Percentiles rank a stretch among this genome's conserved stretches.
Conservation (phyloP, 2,113 vertebrate genomes). For the Bufo gargarizans region DNA sequence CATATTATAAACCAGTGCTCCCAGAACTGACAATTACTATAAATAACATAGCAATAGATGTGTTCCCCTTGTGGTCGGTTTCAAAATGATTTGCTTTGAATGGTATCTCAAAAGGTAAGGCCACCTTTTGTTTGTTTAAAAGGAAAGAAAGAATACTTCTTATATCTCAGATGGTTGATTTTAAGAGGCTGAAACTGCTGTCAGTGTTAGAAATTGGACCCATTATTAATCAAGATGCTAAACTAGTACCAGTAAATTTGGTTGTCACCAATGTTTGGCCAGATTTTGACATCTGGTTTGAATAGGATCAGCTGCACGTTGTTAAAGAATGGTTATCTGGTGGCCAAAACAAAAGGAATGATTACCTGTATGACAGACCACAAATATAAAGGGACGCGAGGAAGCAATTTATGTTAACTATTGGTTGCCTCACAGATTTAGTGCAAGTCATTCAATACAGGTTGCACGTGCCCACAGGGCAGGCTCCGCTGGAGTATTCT, state of each 20-base stretch:
- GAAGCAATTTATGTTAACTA: not conserved
- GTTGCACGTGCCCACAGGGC: not conserved
- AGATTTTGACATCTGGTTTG: not conserved
- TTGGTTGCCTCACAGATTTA: not conserved
- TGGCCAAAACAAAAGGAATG: not conserved
- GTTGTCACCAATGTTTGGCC: not conserved
- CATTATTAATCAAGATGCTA: not conserved
- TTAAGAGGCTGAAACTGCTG: no score
- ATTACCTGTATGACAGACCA: not conserved
- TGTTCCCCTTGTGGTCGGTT: not conserved
- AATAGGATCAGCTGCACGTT: not conserved
- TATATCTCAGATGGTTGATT: no score
- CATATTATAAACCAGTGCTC: no score
- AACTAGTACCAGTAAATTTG: not conserved
- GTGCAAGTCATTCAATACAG: not conserved
- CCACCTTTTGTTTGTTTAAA: no score
- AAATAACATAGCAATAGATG: not conserved
- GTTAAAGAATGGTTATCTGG: not conserved
- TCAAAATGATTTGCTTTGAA: not conserved
- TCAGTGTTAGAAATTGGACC: not conserved
- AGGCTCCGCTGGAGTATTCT: constrained; percentile 67
- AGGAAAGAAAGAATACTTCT: no score
- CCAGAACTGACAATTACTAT: no score
- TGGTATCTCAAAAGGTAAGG: not conserved
- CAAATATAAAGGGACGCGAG: not conserved